Evolutionary conservation across 92 coral and sea anemone species (phyloP), one percentile per base, ranked within the genome.

Genomic region (Bergia puertoricense): DNA sequence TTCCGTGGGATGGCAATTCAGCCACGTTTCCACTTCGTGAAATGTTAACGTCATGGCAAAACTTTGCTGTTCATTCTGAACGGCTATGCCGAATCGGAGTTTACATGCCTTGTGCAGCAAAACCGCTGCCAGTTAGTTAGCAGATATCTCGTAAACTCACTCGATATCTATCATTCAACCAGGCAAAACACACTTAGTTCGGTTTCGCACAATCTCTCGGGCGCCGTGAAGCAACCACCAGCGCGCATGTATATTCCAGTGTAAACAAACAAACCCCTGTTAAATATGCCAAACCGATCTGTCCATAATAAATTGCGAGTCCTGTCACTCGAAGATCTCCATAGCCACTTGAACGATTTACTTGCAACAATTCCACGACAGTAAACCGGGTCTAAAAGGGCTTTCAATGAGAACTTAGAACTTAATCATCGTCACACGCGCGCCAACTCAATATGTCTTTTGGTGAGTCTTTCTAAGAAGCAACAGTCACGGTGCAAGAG

Each of bases 1-100:
- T 76, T 86, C 92, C 59, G 91, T 89, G 5, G 90, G 94, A 85
- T 97, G 95, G 45, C 91, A 98, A 77, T 97, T 98, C 3, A 97
- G 96, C 99, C 99, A 97, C 91, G 91, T 88, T 89, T 97, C 97
- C 81, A 97, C 98, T 93, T 97, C 96, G 88, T 93, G 92, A 90
- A 93, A 93, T 88, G 98, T 91, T 84, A 95, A 94, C 88, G 97
- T 95, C 97, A 94, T 97, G 91, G 92, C 95, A 77, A 88, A 89
- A 87, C 93, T 94, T 88, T 92, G 92, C 90, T 86, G 59, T 87
- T 88, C 90, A 88, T 91, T 66, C 89, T 93, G 83, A 86, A 76
- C 86, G 51, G 81, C 83, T 57, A 65, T 50, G 36, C 74, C 75
- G 45, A 68, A 50, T 74, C 59, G 48, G 42, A 69, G 76, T 76